Percentiles rank a stretch among this genome's conserved stretches.
phyloP scores from a whole-genome alignment of 2,113 vertebrate species.

The Oryctolagus cuniculus region DNA sequence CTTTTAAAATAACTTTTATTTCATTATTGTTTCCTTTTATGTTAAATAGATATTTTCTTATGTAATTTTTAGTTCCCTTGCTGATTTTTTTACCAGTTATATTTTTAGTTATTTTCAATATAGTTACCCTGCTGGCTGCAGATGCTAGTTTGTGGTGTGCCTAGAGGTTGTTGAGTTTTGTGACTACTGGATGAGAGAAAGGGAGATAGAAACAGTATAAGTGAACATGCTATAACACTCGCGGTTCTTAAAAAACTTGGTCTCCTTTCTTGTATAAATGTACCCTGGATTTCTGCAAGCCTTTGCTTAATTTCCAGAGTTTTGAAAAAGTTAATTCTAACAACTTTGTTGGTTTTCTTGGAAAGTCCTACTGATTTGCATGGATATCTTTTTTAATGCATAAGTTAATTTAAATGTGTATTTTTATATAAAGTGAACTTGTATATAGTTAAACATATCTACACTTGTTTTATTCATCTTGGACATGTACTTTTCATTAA shows the following conservation, averaged over 20 bases:
- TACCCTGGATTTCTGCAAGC: not conserved
- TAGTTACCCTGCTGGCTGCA: not conserved
- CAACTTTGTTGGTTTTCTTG: not conserved
- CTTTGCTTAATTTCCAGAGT: constrained; percentile 26
- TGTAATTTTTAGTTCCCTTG: not conserved
- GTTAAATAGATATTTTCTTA: not conserved
- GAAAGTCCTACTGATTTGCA: not conserved
- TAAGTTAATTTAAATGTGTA: constrained; percentile 3
- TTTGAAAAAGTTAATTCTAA: constrained; percentile 26
- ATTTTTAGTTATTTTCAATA: constrained; percentile 41
- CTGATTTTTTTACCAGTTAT: not conserved
- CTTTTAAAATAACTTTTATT: not conserved
- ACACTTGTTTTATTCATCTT: constrained; percentile 5
- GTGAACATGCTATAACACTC: not conserved
- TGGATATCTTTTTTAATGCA: not conserved
- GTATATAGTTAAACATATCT: not conserved
- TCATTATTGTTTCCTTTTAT: not conserved
- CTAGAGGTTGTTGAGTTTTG: not conserved
- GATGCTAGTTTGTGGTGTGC: not conserved
- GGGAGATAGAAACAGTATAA: not conserved
- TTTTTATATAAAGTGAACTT: constrained; percentile 38
- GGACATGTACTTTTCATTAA: not conserved
- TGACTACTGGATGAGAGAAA: not conserved
- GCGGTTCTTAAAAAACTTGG: not conserved
- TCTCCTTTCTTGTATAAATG: not conserved